phyloP scores from a whole-genome alignment of 2,113 vertebrate species.

The Anolis carolinensis region DNA sequence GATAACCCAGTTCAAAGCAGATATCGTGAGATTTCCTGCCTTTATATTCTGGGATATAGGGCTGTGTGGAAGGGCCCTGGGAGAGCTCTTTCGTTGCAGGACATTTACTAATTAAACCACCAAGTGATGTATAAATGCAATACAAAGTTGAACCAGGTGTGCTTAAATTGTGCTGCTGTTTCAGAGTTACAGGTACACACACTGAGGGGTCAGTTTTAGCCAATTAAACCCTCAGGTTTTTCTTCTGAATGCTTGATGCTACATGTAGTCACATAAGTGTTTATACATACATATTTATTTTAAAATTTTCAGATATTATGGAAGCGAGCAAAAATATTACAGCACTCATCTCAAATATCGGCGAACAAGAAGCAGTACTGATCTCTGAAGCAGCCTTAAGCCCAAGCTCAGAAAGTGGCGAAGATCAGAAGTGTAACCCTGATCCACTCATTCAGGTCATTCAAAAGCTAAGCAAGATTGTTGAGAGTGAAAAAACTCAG shows the following conservation, averaged over 20 bases:
- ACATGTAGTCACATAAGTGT: constrained; percentile 24
- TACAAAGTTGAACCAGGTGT: neutral
- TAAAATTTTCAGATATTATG: constrained; percentile 87
- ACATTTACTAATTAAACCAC: neutral
- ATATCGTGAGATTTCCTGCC: no score
- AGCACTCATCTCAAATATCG: constrained; percentile 80
- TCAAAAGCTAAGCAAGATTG: constrained; percentile 95
- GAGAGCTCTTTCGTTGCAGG: neutral
- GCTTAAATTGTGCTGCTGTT: neutral
- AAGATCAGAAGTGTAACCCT: constrained; percentile 77
- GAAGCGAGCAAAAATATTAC: constrained; percentile 84
- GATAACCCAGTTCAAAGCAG: no score
- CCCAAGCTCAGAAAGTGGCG: constrained; percentile 60
- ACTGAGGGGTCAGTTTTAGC: neutral
- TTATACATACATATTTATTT: constrained; percentile 68
- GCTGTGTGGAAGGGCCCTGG: no score
- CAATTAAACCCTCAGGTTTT: neutral
- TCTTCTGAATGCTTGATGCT: constrained; percentile 14
- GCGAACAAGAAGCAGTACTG: constrained; percentile 77
- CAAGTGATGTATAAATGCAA: neutral
- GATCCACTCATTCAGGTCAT: constrained; percentile 95
- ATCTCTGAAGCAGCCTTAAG: constrained; percentile 74
- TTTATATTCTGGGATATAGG: no score
- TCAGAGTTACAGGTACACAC: neutral
- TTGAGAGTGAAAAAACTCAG: constrained; percentile 87